Evolutionary conservation across 2,113 vertebrate genomes (phyloP), one percentile per base, ranked within the genome.

Genomic region (Scomber colias): DNA sequence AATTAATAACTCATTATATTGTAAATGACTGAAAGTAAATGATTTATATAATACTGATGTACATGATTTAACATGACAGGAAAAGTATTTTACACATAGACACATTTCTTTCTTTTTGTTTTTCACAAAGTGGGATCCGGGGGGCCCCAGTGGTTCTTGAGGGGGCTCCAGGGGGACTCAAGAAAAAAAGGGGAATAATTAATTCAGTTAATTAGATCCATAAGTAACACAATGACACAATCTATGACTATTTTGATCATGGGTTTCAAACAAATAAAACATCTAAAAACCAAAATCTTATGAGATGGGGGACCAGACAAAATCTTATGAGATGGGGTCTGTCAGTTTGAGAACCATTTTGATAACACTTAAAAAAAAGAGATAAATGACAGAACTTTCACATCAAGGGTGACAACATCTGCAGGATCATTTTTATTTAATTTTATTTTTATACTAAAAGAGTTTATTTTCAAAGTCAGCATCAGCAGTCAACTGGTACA

Each of bases 61-160:
- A 90, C 82, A 90, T 75, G 15, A 89, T 78, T 82, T 70, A 81
- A 83, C 71, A 82, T 88, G 88, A 92, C 92, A 92, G 61, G 67
- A 61, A 69, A 80, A 35, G 15, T 79, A 87, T 83, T 59, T 83
- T 86, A 92, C 86, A 90, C 74, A 85, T 77, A 45, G 27, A 83
- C 61, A 87, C 27, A 75, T 74, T 66, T 85, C 27, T 68, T 19
- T 35, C 10, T 55, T 61, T 67, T 40, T 55, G 31, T 17, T 48
- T 48, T 71, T 40, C 35, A 9, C 35, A 40, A 40, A 40, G 35
- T 8, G 6, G 35, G 35, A 0, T 40, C 35, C 8, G 35, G 35
- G 35, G 31, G 7, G 3, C 31, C 31, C 31, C 31, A 35, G 31
- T 6, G 31, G 31, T 35, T 4, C 7, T 35, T 35, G 7, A 35